Base-by-base conservation (phyloP, 2,113 vertebrate species). In the Typhlomys cinereus region DNA sequence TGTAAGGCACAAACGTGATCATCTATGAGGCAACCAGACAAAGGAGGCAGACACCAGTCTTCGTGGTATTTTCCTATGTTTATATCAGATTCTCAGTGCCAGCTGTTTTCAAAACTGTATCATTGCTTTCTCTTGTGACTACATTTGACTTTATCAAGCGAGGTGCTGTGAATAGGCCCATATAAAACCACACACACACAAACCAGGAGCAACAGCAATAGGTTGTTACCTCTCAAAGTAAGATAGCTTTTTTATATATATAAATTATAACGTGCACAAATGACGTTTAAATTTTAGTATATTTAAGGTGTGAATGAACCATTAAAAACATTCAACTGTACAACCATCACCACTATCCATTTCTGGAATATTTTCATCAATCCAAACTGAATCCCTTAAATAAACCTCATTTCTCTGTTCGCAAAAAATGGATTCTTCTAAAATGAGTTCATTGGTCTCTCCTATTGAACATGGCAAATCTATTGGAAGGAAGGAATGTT, bases 341-440 rank as follows among this genome's bases (percentile, higher is more conserved):
- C 52, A 85, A 57, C 39, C 59, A 74, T 88, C 18, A 50, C n/a
- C 44, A 70, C 52, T 71, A 11, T 39, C 61, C 34, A 76, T 70
- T 89, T 94, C 92, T 66, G 88, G 62, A 90, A 82, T 6, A 34
- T 80, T 91, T 80, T 88, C 29, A 50, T 69, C 85, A 90, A 46
- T 54, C 44, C 46, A 71, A 81, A 85, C 34, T 78, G 39, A 86
- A 90, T 48, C 41, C 14, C 21, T 81, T 73, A 70, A 93, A 29
- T 44, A 69, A n/a, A 85, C 29, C 64, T 92, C 39, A 48, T 31
- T 31, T 73, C 39, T 85, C 52, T 88, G 62, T 81, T 90, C 81
- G 27, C 89, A 61, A 67, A 69, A 86, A 76, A 59, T 1, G 12
- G n/a, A 7, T 27, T 89, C 27, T 67, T 73, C 52, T 86, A 14